Conservation (phyloP, 2,113 vertebrate species). For the Setophaga coronata region DNA sequence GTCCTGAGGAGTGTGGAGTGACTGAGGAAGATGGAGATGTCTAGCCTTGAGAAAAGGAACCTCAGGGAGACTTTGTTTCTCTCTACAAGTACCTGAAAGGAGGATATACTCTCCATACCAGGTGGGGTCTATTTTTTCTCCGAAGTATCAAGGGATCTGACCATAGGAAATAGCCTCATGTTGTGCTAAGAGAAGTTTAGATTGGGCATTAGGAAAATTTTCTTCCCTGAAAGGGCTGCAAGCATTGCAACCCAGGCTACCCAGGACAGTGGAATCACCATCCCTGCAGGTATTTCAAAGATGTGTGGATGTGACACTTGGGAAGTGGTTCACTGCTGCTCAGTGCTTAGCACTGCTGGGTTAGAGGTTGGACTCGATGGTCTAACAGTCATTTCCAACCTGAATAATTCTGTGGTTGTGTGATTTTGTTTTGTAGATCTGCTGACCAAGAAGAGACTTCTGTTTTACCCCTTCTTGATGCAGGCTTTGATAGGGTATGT, state of each 20-base stretch:
- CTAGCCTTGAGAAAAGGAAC: background rate
- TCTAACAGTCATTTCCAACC: background rate
- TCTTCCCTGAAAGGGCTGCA: background rate
- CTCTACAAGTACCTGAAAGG: background rate
- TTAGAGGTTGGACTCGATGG: background rate
- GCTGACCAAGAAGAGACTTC: constrained; percentile 87
- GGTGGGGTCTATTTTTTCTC: fast-evolving
- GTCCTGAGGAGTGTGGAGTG: fast-evolving
- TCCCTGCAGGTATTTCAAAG: background rate
- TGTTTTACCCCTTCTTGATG: constrained; percentile 88
- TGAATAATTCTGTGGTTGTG: background rate
- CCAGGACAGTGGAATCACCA: background rate
- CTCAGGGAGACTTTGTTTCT: background rate
- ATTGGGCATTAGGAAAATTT: background rate
- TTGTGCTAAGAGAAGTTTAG: background rate
- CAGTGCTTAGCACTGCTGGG: background rate
- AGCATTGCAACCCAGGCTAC: background rate
- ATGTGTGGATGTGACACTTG: fast-evolving
- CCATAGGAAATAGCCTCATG: background rate
- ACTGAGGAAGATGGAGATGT: background rate
- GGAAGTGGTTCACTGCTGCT: background rate
- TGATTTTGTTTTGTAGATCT: constrained; percentile 77
- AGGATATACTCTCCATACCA: background rate
- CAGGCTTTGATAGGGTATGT: constrained; percentile 92
- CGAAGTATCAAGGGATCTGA: background rate